Conservation (phyloP, 2,113 vertebrate species). For the Ameiurus melas region DNA sequence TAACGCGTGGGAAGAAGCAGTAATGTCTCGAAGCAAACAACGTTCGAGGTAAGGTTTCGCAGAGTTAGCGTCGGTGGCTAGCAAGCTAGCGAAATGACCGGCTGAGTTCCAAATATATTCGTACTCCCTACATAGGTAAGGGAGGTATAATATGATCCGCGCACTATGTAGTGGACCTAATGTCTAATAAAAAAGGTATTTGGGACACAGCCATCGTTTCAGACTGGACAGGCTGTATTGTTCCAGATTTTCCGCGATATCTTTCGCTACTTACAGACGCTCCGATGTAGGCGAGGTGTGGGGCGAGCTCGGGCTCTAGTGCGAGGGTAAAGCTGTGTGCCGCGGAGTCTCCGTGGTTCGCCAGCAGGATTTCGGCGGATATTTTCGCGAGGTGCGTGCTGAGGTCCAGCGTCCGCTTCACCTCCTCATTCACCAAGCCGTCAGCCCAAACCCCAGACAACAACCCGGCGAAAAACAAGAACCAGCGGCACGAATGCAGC, state of each 20-base stretch:
- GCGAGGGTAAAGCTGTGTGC: slow-evolving; percentile 80
- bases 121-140: neutral
- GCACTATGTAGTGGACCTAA: neutral
- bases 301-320: slow-evolving; percentile 82
- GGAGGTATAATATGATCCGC: slow-evolving; percentile 4
- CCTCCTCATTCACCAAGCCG: slow-evolving; percentile 85
- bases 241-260: neutral
- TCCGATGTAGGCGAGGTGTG: slow-evolving; percentile 84
- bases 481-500: neutral
- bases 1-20: neutral
- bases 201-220: neutral
- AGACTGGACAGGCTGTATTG: neutral
- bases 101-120: neutral
- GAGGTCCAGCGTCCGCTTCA: slow-evolving; percentile 87
- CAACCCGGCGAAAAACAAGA: slow-evolving; percentile 61
- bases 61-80: neutral
- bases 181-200: neutral
- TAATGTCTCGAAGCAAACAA: no score
- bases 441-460: slow-evolving; percentile 59
- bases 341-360: slow-evolving; percentile 72
- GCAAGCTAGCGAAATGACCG: neutral
- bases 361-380: slow-evolving; percentile 82
- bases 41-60: neutral
- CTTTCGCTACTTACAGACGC: slow-evolving; percentile 80
- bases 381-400: slow-evolving; percentile 92